Evolutionary conservation across 2,797 vertebrate species (phyloP).

Genomic region (Melanotaenia parkinsoni): DNA sequence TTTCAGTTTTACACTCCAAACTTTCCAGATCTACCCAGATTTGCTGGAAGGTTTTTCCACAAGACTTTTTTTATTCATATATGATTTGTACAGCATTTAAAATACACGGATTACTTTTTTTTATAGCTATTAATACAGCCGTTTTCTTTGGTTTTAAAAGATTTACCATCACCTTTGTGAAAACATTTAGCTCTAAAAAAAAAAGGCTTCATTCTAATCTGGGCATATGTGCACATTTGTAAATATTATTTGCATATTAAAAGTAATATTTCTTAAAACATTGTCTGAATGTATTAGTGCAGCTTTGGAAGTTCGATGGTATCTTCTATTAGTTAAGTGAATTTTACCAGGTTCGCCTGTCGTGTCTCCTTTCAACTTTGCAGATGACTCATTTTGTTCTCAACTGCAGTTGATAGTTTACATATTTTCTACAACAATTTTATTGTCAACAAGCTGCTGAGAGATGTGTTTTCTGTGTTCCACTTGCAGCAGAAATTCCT

Average conservation of each 20-base stretch:
- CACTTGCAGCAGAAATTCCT: constrained; percentile 6
- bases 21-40: too few species aligned
- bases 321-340: background rate
- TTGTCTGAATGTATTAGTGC: constrained; percentile 58
- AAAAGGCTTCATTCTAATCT: background rate
- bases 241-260: background rate
- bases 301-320: constrained; percentile 9
- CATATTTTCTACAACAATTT: constrained; percentile 12
- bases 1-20: too few species aligned
- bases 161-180: too few species aligned
- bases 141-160: too few species aligned
- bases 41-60: too few species aligned
- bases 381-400: background rate
- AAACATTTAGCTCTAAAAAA: too few species aligned
- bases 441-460: constrained; percentile 25
- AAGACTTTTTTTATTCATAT: too few species aligned
- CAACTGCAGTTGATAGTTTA: constrained; percentile 7
- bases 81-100: too few species aligned
- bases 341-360: background rate
- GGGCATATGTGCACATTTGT: background rate
- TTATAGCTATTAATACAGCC: too few species aligned
- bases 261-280: background rate
- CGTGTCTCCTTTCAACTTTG: background rate
- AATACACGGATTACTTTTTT: too few species aligned
- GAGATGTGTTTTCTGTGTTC: constrained; percentile 15